phyloP scores from a whole-genome alignment of 37 sponge, comb jelly and placozoan species.

The Ephydatia muelleri region DNA sequence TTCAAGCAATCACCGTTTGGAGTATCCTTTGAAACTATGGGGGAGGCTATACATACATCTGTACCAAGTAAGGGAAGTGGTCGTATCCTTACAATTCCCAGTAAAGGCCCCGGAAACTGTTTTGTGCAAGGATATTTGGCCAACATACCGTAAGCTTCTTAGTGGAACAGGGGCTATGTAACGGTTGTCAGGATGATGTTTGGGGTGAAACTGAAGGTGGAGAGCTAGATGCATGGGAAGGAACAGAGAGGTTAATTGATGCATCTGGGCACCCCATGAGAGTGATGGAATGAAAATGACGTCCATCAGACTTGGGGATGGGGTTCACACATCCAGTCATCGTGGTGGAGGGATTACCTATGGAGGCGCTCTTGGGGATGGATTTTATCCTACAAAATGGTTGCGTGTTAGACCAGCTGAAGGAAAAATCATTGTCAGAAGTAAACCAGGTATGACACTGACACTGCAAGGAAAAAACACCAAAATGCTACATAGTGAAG shows the following conservation, averaged over 20 bases:
- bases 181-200: neutral
- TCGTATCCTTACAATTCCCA: neutral
- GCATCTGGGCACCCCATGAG: neutral
- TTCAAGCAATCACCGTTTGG: neutral
- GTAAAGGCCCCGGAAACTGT: neutral
- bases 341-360: constrained; percentile 1
- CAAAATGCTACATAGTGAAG: neutral
- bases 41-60: neutral
- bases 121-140: neutral
- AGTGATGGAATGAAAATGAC: neutral
- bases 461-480: neutral
- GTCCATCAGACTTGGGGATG: neutral
- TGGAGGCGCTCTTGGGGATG: neutral
- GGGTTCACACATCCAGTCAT: neutral
- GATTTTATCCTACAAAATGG: neutral
- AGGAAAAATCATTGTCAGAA: neutral
- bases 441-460: neutral
- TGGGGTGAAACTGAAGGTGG: neutral
- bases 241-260: neutral
- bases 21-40: neutral
- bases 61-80: neutral
- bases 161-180: neutral
- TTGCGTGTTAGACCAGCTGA: neutral
- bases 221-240: neutral
- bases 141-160: neutral